Evolutionary conservation across 2,113 vertebrate species (phyloP).

Genomic region (Syngnathus scovelli): DNA sequence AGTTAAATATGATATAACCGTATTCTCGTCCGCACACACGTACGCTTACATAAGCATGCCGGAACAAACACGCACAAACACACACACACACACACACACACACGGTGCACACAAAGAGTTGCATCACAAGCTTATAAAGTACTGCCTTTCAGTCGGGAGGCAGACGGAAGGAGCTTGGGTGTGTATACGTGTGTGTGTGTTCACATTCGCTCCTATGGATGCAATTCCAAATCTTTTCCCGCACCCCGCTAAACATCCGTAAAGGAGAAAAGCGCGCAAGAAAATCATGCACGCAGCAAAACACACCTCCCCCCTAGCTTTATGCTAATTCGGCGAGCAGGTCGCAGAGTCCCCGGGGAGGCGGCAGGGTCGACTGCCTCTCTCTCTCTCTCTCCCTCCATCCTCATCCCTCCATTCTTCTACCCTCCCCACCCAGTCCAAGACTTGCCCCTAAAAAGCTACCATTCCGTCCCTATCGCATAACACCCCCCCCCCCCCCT

Average conservation of each 20-base stretch:
- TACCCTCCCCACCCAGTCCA: constrained; percentile 23
- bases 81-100: constrained; percentile 31
- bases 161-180: constrained; percentile 53
- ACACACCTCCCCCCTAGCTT: constrained; percentile 57
- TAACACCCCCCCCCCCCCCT: constrained; percentile 45
- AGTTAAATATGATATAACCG: constrained; percentile 66
- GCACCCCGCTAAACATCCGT: constrained; percentile 24
- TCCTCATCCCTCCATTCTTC: constrained; percentile 24
- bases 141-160: constrained; percentile 44
- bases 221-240: neutral
- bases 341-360: constrained; percentile 70
- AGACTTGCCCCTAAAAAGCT: constrained; percentile 31
- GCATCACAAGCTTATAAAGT: constrained; percentile 61
- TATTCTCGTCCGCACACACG: constrained; percentile 59
- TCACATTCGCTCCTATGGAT: constrained; percentile 7
- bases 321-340: constrained; percentile 75
- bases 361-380: constrained; percentile 59
- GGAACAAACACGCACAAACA: constrained; percentile 51
- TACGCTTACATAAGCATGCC: constrained; percentile 66
- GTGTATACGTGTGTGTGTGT: neutral
- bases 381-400: constrained; percentile 25
- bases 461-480: constrained; percentile 36
- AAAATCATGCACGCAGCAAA: constrained; percentile 18
- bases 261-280: constrained; percentile 2
- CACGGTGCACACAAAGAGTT: constrained; percentile 47